A percentile compares a stretch with the other conserved stretches of the same genome.
phyloP scores from a whole-genome alignment of 1,140 invertebrate species.

The Cardiocondyla obscurior region DNA sequence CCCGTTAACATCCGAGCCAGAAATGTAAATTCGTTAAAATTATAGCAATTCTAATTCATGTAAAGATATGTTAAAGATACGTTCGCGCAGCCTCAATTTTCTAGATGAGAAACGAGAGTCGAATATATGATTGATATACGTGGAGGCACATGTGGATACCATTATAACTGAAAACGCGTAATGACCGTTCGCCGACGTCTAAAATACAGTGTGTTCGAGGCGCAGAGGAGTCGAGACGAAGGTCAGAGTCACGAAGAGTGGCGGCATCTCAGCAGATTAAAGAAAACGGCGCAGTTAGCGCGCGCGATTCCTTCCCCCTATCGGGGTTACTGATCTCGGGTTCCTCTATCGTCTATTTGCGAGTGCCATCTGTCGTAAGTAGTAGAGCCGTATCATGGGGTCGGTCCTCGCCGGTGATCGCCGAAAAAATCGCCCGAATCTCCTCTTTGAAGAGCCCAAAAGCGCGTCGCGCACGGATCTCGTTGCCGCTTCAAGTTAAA shows the following conservation, averaged over 20 bases:
- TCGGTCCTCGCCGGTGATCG: conserved; percentile 24
- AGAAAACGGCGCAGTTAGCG: conserved; percentile 69
- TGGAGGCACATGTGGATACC: not conserved
- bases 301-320: conserved; percentile 76
- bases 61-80: not conserved
- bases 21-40: conserved; percentile 9
- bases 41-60: not conserved
- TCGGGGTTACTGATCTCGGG: conserved; percentile 80
- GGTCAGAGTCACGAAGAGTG: conserved; percentile 46
- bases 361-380: conserved; percentile 79
- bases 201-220: conserved; percentile 3
- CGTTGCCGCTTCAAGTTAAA: conserved; percentile 15
- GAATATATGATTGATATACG: not conserved
- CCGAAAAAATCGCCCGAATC: not conserved
- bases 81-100: not conserved
- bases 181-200: conserved; percentile 1
- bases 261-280: conserved; percentile 71
- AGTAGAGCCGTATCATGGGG: conserved; percentile 66
- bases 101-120: not conserved
- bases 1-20: not conserved
- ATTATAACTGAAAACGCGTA: conserved; percentile 24
- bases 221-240: not conserved
- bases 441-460: not conserved
- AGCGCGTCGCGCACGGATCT: conserved; percentile 30
- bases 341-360: conserved; percentile 78